A percentile compares a stretch with the other conserved stretches of the same genome.
phyloP scores from a whole-genome alignment of 2,797 vertebrate genomes.

The Stomatorhinus walkeri region DNA sequence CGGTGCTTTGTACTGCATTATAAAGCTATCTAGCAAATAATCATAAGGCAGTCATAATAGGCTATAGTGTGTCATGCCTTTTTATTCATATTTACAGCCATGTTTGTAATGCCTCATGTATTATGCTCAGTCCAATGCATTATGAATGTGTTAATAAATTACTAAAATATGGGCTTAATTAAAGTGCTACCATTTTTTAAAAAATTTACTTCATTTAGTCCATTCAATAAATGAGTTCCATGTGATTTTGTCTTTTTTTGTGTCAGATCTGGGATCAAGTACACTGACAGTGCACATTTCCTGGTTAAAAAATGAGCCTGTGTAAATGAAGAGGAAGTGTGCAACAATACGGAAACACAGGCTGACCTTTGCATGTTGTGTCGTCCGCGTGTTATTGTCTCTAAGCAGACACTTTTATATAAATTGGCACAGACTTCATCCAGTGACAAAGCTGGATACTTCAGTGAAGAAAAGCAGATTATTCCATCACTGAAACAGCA shows the following conservation, averaged over 20 bases:
- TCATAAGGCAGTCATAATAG: neutral
- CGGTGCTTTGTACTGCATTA: neutral
- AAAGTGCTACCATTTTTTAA: neutral
- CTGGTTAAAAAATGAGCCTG: neutral
- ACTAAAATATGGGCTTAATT: neutral
- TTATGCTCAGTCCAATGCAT: neutral
- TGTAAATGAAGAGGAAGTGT: neutral
- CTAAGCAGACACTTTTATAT: neutral
- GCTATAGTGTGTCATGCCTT: neutral
- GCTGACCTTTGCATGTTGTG: neutral
- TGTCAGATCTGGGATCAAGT: neutral
- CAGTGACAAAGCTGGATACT: neutral
- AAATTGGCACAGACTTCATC: neutral
- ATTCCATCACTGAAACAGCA: neutral
- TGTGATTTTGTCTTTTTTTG: neutral
- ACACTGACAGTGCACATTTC: neutral
- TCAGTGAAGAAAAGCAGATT: neutral
- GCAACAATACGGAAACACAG: neutral
- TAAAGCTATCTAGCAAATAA: neutral
- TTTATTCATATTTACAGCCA: neutral
- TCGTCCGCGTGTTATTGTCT: neutral
- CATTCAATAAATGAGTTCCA: neutral
- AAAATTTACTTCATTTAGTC: neutral
- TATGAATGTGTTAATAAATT: neutral
- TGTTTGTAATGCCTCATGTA: neutral